Conservation (phyloP, 2,888 invertebrate genomes). For the Odontomyia ornata region DNA sequence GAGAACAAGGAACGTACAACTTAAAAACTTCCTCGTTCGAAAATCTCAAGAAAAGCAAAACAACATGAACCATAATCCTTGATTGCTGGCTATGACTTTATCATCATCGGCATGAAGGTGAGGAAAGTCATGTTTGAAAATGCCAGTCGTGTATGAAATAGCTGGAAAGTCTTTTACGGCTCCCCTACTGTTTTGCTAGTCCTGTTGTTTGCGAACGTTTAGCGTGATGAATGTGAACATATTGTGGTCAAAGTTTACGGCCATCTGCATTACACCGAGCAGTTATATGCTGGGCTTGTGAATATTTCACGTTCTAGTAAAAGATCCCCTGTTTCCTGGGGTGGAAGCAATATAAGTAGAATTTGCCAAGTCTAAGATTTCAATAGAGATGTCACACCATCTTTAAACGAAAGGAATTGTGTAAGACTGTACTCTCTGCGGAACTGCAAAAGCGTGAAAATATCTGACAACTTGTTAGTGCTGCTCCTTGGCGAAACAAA, state of each 20-base stretch:
- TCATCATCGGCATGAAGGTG: neutral
- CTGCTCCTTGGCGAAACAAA: neutral
- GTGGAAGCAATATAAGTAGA: slow-evolving; percentile 1
- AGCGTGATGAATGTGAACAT: slow-evolving; percentile 16
- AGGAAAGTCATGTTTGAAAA: slow-evolving; percentile 5
- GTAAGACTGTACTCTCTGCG: neutral
- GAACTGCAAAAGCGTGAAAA: slow-evolving; percentile 16
- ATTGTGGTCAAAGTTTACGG: slow-evolving; percentile 5
- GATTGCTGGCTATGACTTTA: slow-evolving; percentile 3
- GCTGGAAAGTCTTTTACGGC: neutral
- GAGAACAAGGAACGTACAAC: neutral
- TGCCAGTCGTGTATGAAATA: neutral
- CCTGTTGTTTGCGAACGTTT: neutral
- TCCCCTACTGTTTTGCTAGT: no score
- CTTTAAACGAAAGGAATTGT: neutral
- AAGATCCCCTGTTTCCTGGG: neutral
- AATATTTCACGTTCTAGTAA: neutral
- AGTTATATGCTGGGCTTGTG: neutral
- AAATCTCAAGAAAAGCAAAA: neutral
- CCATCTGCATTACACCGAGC: neutral
- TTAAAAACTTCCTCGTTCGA: neutral
- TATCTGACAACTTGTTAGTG: slow-evolving; percentile 11
- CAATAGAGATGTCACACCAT: slow-evolving; percentile 19
- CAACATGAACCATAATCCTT: neutral
- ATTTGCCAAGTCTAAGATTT: neutral